Conservation (phyloP, 2,888 invertebrate genomes). For the Drosophila neonasuta region DNA sequence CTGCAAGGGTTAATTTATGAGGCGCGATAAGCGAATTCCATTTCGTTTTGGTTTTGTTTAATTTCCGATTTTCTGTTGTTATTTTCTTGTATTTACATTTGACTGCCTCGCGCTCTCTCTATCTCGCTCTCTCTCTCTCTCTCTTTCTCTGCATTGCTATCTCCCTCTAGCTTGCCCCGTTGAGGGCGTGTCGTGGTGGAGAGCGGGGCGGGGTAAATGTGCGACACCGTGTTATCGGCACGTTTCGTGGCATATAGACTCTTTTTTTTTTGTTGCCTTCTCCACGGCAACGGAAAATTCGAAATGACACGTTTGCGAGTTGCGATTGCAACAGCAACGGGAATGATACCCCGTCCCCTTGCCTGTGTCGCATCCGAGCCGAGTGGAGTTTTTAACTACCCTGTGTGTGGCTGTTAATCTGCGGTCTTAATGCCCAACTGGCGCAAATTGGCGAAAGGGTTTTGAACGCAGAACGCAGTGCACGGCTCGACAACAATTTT, state of each 20-base stretch:
- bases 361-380: conserved; percentile 7
- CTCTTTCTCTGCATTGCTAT: conserved; percentile 9
- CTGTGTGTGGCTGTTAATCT: conserved; percentile 74
- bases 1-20: conserved; percentile 79
- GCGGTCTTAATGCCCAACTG: conserved; percentile 77
- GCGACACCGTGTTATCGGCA: conserved; percentile 79
- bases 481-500: not conserved
- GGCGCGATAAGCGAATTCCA: conserved; percentile 79
- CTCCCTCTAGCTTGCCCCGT: conserved; percentile 10
- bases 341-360: conserved; percentile 12
- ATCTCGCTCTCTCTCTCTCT: conserved; percentile 21
- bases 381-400: conserved; percentile 64
- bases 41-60: conserved; percentile 77
- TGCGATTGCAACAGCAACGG: conserved; percentile 25
- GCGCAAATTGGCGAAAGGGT: conserved; percentile 75
- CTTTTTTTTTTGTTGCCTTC: conserved; percentile 40
- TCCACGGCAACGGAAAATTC: conserved; percentile 64
- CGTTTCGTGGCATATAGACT: conserved; percentile 68
- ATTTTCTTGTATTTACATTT: conserved; percentile 63
- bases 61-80: conserved; percentile 74
- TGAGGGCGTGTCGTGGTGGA: conserved; percentile 38
- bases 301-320: conserved; percentile 74
- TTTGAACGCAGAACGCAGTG: conserved; percentile 33
- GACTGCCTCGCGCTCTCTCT: conserved; percentile 17
- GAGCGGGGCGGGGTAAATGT: conserved; percentile 54